Conservation (phyloP, 2,888 invertebrate species). For the Chydorus sphaericus region DNA sequence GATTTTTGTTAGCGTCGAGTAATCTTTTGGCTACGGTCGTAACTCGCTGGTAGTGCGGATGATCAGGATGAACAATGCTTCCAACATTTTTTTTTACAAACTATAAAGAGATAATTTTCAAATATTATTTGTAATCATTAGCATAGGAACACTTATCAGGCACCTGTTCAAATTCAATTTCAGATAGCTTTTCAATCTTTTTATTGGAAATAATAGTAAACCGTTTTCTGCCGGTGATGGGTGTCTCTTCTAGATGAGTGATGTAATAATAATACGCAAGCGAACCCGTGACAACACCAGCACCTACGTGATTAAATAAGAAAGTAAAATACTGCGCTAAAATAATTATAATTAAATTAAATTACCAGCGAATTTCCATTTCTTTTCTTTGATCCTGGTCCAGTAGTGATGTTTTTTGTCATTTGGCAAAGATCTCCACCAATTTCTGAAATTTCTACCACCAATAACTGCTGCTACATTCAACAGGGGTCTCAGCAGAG, state of each 20-base stretch:
- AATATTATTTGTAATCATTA: too few relatives aligned
- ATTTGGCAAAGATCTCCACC: too few relatives aligned
- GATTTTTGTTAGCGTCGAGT: conserved; percentile 33
- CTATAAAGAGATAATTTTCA: not conserved
- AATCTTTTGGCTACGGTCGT: conserved; percentile 29
- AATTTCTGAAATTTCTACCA: too few relatives aligned
- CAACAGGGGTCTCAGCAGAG: too few relatives aligned
- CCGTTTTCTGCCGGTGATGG: conserved; percentile 35
- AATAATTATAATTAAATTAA: too few relatives aligned
- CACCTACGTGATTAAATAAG: too few relatives aligned
- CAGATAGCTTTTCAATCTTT: conserved; percentile 30
- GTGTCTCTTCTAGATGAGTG: conserved; percentile 35
- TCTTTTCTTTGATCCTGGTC: too few relatives aligned
- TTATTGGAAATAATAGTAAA: conserved; percentile 36
- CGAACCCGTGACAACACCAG: conserved; percentile 17
- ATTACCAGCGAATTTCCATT: too few relatives aligned
- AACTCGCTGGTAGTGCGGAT: conserved; percentile 20
- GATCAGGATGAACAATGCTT: conserved; percentile 25
- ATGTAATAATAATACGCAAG: conserved; percentile 23
- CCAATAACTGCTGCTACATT: too few relatives aligned
- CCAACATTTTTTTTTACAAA: not conserved
- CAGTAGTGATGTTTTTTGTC: too few relatives aligned
- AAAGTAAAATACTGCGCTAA: too few relatives aligned
- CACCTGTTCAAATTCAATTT: conserved; percentile 29
- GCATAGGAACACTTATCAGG: conserved; percentile 22